A percentile compares a stretch with the other conserved stretches of the same genome.
These are phyloP conservation scores for Conopomorpha cramerella DNA, from an alignment of 1,140 invertebrate species.

Conservation along the genomic window DNA sequence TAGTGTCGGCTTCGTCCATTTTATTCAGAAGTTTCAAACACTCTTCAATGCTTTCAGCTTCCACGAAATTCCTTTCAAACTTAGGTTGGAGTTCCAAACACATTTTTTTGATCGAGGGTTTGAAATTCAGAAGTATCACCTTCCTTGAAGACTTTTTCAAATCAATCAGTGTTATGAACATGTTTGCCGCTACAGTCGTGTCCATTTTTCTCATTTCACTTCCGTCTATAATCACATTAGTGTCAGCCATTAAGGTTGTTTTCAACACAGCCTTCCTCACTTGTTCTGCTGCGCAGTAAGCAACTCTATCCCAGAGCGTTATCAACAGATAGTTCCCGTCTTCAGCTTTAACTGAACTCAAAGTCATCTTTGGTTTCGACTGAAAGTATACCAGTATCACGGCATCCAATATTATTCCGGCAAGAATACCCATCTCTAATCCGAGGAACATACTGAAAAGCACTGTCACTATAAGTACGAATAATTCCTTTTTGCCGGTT, in stretches of 20 bases:
- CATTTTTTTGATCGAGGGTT: conserved; percentile 1
- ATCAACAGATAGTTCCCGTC: conserved; percentile 17
- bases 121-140: conserved; percentile 35
- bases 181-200: conserved; percentile 35
- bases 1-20: no score
- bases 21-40: no score
- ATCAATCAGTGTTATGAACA: conserved; percentile 33
- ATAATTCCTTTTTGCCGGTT: conserved; percentile 29
- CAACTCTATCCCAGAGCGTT: conserved; percentile 18
- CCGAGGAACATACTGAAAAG: conserved; percentile 24
- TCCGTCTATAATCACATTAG: conserved; percentile 24
- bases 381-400: conserved; percentile 23
- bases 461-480: conserved; percentile 22
- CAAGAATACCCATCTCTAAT: conserved; percentile 41
- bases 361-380: conserved; percentile 22
- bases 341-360: conserved; percentile 13
- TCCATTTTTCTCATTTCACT: conserved; percentile 29
- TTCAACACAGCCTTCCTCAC: conserved; percentile 22
- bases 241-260: conserved; percentile 8
- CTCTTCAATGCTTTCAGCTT: no score
- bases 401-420: conserved; percentile 31
- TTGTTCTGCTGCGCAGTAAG: conserved; percentile 40
- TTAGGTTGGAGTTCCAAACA: background rate
- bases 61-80: no score
- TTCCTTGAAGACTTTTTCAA: conserved; percentile 21